phyloP scores from a whole-genome alignment of 2,113 vertebrate genomes.

The Rana temporaria region DNA sequence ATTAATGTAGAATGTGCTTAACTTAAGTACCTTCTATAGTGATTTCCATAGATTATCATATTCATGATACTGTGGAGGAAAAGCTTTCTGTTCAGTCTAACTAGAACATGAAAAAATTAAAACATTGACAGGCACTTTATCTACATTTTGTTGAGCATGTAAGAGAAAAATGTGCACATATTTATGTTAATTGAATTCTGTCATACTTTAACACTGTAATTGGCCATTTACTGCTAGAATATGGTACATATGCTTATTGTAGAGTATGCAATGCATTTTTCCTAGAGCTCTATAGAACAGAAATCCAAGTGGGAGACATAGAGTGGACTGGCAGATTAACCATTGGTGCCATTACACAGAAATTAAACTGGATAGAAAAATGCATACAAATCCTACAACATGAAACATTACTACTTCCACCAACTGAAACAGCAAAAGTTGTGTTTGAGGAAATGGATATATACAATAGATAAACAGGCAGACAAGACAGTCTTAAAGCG shows the following conservation, averaged over 20 bases:
- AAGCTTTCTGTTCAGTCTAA: conserved; percentile 78
- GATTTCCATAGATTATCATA: conserved; percentile 92
- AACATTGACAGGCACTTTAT: conserved; percentile 83
- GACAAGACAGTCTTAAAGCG: no score
- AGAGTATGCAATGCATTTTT: conserved; percentile 27
- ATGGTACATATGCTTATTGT: conserved; percentile 48
- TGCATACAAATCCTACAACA: background rate
- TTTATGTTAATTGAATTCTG: conserved; percentile 79
- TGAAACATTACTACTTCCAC: background rate
- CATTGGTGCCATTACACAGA: conserved; percentile 2
- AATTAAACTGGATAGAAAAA: background rate
- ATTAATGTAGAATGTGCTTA: conserved; percentile 80
- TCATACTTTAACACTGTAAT: conserved; percentile 62
- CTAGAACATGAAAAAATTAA: conserved; percentile 80
- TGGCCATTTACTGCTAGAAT: conserved; percentile 52
- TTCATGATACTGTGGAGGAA: conserved; percentile 82
- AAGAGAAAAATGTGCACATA: conserved; percentile 72
- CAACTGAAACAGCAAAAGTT: no score
- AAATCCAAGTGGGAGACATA: conserved; percentile 34
- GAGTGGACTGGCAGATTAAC: conserved; percentile 39
- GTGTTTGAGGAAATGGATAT: no score
- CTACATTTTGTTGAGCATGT: conserved; percentile 79
- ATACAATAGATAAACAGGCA: no score
- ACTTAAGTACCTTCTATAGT: conserved; percentile 81
- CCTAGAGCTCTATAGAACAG: conserved; percentile 21